Percentiles rank a stretch among this genome's conserved stretches.
Conservation (phyloP, 2,113 vertebrate species). For the Lagopus muta region DNA sequence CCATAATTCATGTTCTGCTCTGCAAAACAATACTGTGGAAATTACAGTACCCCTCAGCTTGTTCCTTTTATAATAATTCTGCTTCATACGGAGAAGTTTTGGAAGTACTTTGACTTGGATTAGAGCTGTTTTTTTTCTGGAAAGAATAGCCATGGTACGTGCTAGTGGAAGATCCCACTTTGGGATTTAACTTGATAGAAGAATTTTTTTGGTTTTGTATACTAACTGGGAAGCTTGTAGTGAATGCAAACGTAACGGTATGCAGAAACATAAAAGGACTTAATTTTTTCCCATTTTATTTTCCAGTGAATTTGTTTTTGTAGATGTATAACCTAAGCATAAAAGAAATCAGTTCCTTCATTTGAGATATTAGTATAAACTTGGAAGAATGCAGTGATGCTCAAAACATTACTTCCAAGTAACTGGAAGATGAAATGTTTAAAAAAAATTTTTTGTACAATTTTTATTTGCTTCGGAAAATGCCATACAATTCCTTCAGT, state of each 20-base stretch:
- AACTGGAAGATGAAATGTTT: neutral
- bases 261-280: neutral
- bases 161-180: neutral
- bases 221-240: neutral
- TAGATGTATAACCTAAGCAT: neutral
- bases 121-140: neutral
- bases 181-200: neutral
- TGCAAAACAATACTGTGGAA: neutral
- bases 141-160: neutral
- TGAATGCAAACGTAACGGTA: neutral
- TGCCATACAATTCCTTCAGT: neutral
- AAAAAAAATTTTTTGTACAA: neutral
- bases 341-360: neutral
- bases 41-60: neutral
- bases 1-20: neutral
- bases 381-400: neutral
- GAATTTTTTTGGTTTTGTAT: neutral
- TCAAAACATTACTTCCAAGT: neutral
- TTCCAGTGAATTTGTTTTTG: neutral
- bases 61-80: neutral
- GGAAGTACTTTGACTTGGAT: neutral
- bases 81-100: neutral
- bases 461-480: neutral
- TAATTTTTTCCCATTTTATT: neutral
- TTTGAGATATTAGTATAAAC: neutral